phyloP scores from a whole-genome alignment of 1,140 invertebrate genomes.

The Magallana ariakensis region DNA sequence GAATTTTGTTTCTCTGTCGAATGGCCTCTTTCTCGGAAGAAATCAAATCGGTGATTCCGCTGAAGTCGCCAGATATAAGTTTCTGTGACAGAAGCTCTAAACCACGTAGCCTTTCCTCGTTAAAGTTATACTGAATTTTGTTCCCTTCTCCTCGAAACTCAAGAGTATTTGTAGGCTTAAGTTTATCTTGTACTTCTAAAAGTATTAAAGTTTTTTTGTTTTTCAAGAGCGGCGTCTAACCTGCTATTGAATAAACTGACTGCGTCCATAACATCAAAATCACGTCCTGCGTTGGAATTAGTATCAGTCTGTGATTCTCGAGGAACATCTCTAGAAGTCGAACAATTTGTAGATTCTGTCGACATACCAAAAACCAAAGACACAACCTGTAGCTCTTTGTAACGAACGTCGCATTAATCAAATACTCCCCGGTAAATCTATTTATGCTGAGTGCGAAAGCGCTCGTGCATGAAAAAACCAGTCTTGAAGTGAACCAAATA shows the following conservation, averaged over 20 bases:
- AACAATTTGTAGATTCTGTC: too few species aligned
- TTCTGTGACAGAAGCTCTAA: not conserved
- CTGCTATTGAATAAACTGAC: not conserved
- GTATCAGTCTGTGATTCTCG: too few species aligned
- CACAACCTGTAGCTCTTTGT: too few species aligned
- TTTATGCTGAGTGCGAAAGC: too few species aligned
- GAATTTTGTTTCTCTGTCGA: conserved; percentile 44
- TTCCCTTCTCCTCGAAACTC: not conserved
- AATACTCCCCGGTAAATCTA: too few species aligned
- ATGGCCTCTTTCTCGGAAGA: not conserved
- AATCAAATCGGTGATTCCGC: not conserved
- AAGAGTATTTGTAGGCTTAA: not conserved
- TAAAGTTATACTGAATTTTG: not conserved
- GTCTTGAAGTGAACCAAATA: too few species aligned
- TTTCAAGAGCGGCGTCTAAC: not conserved
- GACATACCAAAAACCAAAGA: too few species aligned
- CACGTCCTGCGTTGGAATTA: too few species aligned
- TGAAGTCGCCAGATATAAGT: not conserved
- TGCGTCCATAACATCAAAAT: not conserved
- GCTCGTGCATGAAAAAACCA: too few species aligned
- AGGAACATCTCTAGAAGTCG: too few species aligned
- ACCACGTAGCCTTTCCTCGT: not conserved
- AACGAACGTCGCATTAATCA: too few species aligned
- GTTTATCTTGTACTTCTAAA: not conserved
- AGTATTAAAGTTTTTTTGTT: not conserved